A percentile compares a stretch with the other conserved stretches of the same genome.
These are phyloP conservation scores for Vultur gryphus DNA, from an alignment of 2,797 vertebrate species.

Conservation along the genomic window DNA sequence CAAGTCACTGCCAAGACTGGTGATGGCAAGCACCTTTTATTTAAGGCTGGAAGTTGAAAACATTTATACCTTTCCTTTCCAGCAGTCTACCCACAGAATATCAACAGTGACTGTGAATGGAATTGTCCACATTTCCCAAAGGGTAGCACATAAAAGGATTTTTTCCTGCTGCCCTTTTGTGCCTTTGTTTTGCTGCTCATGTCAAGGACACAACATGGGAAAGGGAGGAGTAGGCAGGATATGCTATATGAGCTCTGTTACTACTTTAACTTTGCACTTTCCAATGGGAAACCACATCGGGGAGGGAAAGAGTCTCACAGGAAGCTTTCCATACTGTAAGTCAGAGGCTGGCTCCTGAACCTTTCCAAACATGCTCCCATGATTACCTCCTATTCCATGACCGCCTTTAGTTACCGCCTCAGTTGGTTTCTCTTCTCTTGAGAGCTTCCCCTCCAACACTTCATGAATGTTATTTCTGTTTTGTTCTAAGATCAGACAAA, in stretches of 20 bases:
- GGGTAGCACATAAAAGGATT: background rate
- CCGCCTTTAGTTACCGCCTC: background rate
- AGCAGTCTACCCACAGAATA: background rate
- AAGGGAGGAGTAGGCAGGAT: conserved; percentile 69
- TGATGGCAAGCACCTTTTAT: background rate
- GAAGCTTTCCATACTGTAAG: background rate
- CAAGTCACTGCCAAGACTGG: background rate
- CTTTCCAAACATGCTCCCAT: background rate
- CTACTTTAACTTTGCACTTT: conserved; percentile 47
- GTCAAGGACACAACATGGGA: conserved; percentile 52
- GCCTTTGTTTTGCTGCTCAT: conserved; percentile 45
- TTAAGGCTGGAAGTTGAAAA: background rate
- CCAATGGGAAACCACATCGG: background rate
- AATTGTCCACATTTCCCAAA: conserved; percentile 13
- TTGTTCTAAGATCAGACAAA: background rate
- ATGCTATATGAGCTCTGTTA: conserved; percentile 29
- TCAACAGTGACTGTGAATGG: conserved; percentile 1
- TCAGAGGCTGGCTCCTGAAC: background rate
- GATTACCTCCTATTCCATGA: background rate
- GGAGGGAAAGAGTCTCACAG: background rate
- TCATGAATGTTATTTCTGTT: background rate
- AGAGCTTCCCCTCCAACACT: background rate
- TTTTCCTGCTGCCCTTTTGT: conserved; percentile 41
- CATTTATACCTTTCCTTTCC: background rate
- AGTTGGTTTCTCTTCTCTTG: background rate